These are phyloP conservation scores for Marasmarcha lunaedactyla DNA, from an alignment of 2,888 invertebrate genomes.

Conservation along the genomic window DNA sequence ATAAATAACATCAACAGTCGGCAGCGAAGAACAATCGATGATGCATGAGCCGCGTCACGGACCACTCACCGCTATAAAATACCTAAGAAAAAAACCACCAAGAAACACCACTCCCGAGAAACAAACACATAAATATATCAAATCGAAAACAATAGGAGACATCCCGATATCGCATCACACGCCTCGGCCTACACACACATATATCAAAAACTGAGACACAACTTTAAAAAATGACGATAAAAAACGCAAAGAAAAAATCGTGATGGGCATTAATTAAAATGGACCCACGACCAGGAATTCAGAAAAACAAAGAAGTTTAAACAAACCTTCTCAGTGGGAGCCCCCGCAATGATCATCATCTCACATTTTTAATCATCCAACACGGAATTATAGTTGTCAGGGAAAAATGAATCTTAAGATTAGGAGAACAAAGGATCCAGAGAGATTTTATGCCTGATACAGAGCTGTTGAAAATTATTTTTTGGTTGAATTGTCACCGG, in stretches of 20 bases:
- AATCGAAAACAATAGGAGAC: conserved; percentile 68
- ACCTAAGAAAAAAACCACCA: conserved; percentile 9
- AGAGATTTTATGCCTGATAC: conserved; percentile 26
- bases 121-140: conserved; percentile 64
- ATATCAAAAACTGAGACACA: conserved; percentile 61
- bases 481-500: conserved; percentile 68
- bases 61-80: conserved; percentile 36
- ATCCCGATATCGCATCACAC: conserved; percentile 64
- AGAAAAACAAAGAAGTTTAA: conserved; percentile 67
- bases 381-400: conserved; percentile 31
- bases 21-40: conserved; percentile 35
- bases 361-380: conserved; percentile 67
- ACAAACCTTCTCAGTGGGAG: conserved; percentile 65
- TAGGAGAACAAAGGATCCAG: conserved; percentile 26
- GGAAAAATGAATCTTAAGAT: conserved; percentile 34
- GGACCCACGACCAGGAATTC: conserved; percentile 64
- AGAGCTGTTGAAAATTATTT: conserved; percentile 64
- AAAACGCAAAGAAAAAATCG: conserved; percentile 48
- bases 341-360: conserved; percentile 66
- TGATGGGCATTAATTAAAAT: conserved; percentile 72
- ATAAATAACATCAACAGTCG: conserved; percentile 52
- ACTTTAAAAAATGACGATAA: conserved; percentile 29
- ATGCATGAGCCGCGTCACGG: conserved; percentile 42
- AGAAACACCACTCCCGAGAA: conserved; percentile 47
- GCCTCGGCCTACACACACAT: conserved; percentile 48